Evolutionary conservation across 2,888 invertebrate species (phyloP).

Genomic region (Metopia argyrocephala): DNA sequence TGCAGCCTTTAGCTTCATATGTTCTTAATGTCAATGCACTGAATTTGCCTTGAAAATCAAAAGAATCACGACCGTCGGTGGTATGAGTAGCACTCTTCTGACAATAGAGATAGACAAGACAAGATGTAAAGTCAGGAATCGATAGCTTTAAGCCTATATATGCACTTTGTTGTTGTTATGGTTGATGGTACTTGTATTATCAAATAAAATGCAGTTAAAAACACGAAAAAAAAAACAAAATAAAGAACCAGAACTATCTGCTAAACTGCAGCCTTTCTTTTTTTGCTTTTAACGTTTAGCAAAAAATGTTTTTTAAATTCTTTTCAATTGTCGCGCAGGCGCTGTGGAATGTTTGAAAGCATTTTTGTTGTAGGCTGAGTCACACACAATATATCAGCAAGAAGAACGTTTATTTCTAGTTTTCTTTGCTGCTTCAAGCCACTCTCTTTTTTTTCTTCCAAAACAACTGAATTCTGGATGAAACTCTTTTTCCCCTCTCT

Average conservation of each 20-base stretch:
- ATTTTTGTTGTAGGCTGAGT: conserved; percentile 56
- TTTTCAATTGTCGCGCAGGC: conserved; percentile 52
- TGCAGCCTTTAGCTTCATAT: background rate
- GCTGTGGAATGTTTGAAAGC: conserved; percentile 55
- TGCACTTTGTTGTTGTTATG: background rate
- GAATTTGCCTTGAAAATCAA: conserved; percentile 69
- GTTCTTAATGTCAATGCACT: conserved; percentile 70
- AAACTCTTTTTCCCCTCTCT: conserved; percentile 6
- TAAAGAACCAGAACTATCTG: background rate
- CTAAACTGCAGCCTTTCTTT: conserved; percentile 25
- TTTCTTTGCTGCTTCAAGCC: conserved; percentile 8
- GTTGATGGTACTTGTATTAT: too few species aligned
- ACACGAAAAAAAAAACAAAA: conserved; percentile 23
- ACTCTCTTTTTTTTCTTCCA: conserved; percentile 14
- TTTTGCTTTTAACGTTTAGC: background rate
- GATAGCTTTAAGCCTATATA: conserved; percentile 31
- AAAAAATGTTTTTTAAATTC: too few species aligned
- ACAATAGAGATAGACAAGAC: conserved; percentile 52
- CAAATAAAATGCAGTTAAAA: conserved; percentile 28
- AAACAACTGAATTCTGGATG: conserved; percentile 31
- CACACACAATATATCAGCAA: conserved; percentile 28
- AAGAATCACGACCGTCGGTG: conserved; percentile 63
- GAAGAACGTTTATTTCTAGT: too few species aligned
- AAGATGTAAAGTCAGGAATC: conserved; percentile 52
- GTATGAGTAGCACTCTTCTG: conserved; percentile 35